Evolutionary conservation across 2,113 vertebrate species (phyloP).

Genomic region (Dendropsophus ebraccatus): DNA sequence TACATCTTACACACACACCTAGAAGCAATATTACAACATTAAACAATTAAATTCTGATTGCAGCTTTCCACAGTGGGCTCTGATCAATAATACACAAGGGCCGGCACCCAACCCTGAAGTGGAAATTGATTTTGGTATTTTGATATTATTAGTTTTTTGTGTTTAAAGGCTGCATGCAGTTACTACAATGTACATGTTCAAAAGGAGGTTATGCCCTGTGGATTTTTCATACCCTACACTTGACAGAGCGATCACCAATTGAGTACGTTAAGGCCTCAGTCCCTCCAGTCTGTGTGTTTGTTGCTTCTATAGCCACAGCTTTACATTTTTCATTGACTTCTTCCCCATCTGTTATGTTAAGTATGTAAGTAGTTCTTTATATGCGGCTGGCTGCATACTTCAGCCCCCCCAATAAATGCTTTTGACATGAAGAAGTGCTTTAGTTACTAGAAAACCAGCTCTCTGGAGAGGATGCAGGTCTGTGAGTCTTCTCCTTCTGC

Average conservation of each 20-base stretch:
- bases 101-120: constrained; percentile 56
- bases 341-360: constrained; percentile 62
- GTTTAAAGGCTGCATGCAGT: constrained; percentile 52
- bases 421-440: constrained; percentile 51
- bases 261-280: neutral
- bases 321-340: constrained; percentile 43
- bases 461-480: constrained; percentile 38
- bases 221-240: neutral
- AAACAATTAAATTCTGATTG: constrained; percentile 60
- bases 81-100: neutral
- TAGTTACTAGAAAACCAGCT: constrained; percentile 3
- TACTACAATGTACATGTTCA: constrained; percentile 33
- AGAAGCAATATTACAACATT: constrained; percentile 64
- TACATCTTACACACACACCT: constrained; percentile 62
- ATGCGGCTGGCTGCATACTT: neutral
- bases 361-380: constrained; percentile 48
- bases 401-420: constrained; percentile 22
- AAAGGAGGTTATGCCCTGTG: constrained; percentile 44
- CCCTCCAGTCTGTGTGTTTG: neutral
- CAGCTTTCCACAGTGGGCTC: constrained; percentile 54
- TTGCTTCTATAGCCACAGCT: neutral
- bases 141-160: constrained; percentile 49
- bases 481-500: constrained; percentile 31
- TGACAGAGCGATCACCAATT: constrained; percentile 8
- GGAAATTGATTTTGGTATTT: constrained; percentile 60